Evolutionary conservation across 2,113 vertebrate species (phyloP).

Genomic region (Callipepla californica): DNA sequence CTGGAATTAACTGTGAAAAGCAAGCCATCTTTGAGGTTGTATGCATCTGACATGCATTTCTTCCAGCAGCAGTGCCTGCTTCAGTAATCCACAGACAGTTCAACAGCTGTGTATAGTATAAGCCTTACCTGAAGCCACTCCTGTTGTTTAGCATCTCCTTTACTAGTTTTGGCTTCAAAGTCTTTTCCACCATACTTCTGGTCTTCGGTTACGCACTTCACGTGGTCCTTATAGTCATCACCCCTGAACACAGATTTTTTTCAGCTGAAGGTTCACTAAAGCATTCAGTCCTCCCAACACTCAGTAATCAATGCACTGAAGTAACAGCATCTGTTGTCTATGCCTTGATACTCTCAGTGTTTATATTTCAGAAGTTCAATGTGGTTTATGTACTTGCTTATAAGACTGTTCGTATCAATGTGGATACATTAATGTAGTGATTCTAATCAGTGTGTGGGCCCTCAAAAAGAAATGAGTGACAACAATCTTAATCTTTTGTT

Average conservation of each 20-base stretch:
- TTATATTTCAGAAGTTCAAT: not conserved
- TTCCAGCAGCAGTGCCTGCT: not conserved
- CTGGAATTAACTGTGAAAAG: not conserved
- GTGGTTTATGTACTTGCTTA: not conserved
- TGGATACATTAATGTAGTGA: not conserved
- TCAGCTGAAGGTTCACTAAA: not conserved
- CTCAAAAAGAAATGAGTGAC: not conserved
- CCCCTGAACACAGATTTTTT: conserved; percentile 78
- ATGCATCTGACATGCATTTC: not conserved
- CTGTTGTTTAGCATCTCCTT: conserved; percentile 94
- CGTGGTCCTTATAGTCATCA: conserved; percentile 89
- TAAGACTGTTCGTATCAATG: not conserved
- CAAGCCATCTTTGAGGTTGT: not conserved
- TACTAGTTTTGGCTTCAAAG: conserved; percentile 89
- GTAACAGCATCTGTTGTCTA: not conserved
- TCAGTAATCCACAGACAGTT: not conserved
- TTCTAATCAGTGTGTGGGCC: not conserved
- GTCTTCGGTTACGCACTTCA: conserved; percentile 91
- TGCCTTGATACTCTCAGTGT: fast-evolving
- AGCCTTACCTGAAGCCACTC: conserved; percentile 91
- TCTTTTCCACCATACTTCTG: conserved; percentile 96
- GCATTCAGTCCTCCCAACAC: not conserved
- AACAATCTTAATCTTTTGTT: not conserved
- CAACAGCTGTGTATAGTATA: fast-evolving
- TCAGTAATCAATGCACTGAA: not conserved